These are phyloP conservation scores for Megaleporinus macrocephalus DNA, from an alignment of 2,113 vertebrate genomes.

Conservation along the genomic window DNA sequence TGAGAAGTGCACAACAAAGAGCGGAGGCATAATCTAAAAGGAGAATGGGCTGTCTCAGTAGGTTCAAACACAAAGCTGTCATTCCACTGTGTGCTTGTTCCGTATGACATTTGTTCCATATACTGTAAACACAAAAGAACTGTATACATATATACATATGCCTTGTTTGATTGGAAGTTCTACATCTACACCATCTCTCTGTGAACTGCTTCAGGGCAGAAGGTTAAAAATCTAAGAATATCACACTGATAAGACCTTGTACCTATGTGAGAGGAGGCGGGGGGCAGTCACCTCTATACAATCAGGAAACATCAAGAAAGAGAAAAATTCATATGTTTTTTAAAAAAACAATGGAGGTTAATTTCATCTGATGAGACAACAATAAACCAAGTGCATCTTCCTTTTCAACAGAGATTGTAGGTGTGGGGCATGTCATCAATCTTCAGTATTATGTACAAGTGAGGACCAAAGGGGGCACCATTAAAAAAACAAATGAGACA, in stretches of 20 bases:
- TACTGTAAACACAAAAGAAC: conserved; percentile 29
- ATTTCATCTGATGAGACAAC: not conserved
- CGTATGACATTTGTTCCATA: conserved; percentile 30
- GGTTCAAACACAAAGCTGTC: conserved; percentile 9
- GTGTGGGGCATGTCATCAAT: not conserved
- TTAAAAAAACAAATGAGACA: not conserved
- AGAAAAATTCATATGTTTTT: not conserved
- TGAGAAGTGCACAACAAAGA: conserved; percentile 7
- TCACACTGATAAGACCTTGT: conserved; percentile 18
- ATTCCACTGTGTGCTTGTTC: conserved; percentile 26
- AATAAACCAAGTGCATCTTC: not conserved
- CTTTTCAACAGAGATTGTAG: not conserved
- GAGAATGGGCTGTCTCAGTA: not conserved
- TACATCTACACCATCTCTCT: conserved; percentile 22
- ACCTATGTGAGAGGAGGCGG: not conserved
- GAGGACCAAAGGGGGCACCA: not conserved
- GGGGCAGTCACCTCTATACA: conserved; percentile 23
- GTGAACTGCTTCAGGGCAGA: conserved; percentile 30
- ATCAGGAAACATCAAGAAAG: not conserved
- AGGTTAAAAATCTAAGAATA: conserved; percentile 41
- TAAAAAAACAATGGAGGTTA: not conserved
- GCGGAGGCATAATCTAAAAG: conserved; percentile 1
- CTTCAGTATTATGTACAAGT: not conserved
- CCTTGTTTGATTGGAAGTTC: conserved; percentile 19
- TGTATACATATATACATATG: conserved; percentile 9